phyloP scores from a whole-genome alignment of 2,888 invertebrate genomes.

The Drosophila phalerata region DNA sequence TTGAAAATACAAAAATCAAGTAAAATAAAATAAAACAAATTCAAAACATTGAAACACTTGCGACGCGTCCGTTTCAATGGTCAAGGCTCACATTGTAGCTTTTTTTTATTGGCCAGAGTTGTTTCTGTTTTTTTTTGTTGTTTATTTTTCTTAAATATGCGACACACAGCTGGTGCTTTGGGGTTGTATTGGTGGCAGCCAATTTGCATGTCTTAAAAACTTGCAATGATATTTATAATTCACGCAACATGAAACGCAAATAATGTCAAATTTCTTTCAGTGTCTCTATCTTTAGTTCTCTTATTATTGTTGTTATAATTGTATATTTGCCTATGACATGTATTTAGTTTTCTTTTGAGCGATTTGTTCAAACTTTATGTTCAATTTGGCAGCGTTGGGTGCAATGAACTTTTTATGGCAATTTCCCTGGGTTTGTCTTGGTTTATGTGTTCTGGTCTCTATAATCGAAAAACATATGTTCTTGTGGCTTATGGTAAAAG shows the following conservation, averaged over 20 bases:
- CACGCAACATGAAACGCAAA: constrained; percentile 54
- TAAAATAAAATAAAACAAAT: constrained; percentile 39
- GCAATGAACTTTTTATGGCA: constrained; percentile 70
- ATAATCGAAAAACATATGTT: constrained; percentile 14
- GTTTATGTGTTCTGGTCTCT: background rate
- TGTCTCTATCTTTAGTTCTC: constrained; percentile 30
- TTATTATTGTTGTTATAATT: constrained; percentile 21
- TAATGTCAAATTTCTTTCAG: constrained; percentile 57
- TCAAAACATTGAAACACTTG: constrained; percentile 56
- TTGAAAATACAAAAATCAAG: constrained; percentile 46
- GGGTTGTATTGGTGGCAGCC: background rate
- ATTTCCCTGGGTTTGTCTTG: constrained; percentile 14
- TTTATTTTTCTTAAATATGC: no score
- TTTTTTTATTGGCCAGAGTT: constrained; percentile 58
- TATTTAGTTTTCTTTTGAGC: constrained; percentile 54
- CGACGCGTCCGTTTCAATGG: constrained; percentile 61
- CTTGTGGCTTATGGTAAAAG: background rate
- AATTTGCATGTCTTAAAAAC: constrained; percentile 64
- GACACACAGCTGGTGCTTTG: background rate
- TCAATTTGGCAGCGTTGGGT: constrained; percentile 46
- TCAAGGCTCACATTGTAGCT: constrained; percentile 61
- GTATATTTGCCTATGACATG: constrained; percentile 43
- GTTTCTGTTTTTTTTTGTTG: constrained; percentile 2
- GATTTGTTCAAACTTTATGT: constrained; percentile 44
- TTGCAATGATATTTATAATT: constrained; percentile 54